These are phyloP conservation scores for Ammodytes dubius DNA, from an alignment of 2,113 vertebrate species.

Conservation along the genomic window DNA sequence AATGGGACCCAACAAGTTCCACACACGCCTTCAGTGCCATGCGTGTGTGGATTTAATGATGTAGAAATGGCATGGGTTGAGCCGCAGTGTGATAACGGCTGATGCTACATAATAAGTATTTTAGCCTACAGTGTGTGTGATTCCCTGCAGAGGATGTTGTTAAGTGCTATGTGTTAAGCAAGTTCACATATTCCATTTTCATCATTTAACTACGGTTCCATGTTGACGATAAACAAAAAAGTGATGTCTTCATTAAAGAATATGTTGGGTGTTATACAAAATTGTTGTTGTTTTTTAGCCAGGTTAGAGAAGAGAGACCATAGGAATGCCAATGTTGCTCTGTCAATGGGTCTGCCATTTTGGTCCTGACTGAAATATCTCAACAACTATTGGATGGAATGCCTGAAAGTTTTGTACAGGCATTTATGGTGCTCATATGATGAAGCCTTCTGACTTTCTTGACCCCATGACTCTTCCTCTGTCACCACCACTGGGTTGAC, in stretches of 20 bases:
- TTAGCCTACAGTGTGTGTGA: not conserved
- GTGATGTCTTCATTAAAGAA: not conserved
- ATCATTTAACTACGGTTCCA: too few relatives aligned
- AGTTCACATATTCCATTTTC: not conserved
- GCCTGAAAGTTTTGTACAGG: not conserved
- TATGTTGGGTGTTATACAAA: not conserved
- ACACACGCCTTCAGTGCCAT: conserved; percentile 1
- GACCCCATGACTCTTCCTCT: not conserved
- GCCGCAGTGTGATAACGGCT: conserved; percentile 1
- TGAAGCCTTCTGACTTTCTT: not conserved
- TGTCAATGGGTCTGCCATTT: not conserved
- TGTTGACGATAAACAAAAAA: not conserved
- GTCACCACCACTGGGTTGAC: not conserved
- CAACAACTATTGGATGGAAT: not conserved
- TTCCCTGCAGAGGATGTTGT: not conserved
- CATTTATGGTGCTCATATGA: not conserved
- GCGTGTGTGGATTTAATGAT: not conserved
- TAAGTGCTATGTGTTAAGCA: not conserved
- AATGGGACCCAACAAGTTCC: conserved; percentile 20
- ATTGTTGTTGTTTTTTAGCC: not conserved
- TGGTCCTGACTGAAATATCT: too few relatives aligned
- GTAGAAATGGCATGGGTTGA: not conserved
- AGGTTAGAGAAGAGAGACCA: not conserved
- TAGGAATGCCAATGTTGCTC: not conserved
- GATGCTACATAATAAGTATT: not conserved